Conservation (phyloP, 2,888 invertebrate species). For the Polydrusus pterygomalis region DNA sequence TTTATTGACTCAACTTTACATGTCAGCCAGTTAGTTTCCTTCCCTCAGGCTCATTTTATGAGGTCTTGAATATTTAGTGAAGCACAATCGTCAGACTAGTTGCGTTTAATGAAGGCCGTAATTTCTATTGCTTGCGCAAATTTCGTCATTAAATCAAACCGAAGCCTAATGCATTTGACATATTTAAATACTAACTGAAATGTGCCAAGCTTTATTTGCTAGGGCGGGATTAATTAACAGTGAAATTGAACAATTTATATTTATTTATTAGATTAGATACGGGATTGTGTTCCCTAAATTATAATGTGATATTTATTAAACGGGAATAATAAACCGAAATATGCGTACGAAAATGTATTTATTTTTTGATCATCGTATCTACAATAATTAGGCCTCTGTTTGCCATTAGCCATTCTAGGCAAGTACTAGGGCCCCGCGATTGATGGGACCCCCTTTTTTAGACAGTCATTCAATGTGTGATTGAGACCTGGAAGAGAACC, state of each 20-base stretch:
- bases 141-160: constrained; percentile 27
- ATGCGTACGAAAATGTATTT: no score
- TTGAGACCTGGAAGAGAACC: no score
- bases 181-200: constrained; percentile 49
- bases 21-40: constrained; percentile 27
- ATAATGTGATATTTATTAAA: background rate
- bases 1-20: constrained; percentile 37
- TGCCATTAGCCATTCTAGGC: no score
- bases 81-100: constrained; percentile 39
- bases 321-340: background rate
- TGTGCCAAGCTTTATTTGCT: constrained; percentile 21
- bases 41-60: constrained; percentile 40
- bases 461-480: no score
- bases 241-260: constrained; percentile 28
- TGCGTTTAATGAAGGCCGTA: constrained; percentile 50
- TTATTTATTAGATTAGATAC: constrained; percentile 20
- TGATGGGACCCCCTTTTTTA: no score
- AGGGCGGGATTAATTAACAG: constrained; percentile 21
- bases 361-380: background rate
- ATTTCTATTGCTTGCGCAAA: constrained; percentile 35
- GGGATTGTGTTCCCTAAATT: background rate
- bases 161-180: constrained; percentile 50
- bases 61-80: constrained; percentile 46
- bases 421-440: no score
- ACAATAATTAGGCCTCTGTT: no score